Evolutionary conservation across 2,888 invertebrate species (phyloP).

Genomic region (Geophilus truncorum): DNA sequence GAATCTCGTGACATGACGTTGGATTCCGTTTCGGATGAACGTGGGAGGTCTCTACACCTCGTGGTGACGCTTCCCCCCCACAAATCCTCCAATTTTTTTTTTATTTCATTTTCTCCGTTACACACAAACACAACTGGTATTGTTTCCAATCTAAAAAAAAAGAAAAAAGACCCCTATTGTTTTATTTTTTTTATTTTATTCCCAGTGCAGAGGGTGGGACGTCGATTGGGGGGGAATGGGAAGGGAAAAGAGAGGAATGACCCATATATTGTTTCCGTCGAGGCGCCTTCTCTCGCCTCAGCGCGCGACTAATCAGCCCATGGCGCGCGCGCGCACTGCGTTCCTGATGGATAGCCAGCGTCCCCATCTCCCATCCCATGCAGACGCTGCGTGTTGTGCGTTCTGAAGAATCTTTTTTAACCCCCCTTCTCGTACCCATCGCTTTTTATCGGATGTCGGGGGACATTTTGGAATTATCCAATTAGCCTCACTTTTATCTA

Average conservation of each 20-base stretch:
- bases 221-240: background rate
- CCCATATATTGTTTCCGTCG: conserved; percentile 20
- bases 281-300: conserved; percentile 20
- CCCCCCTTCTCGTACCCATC: background rate
- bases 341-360: conserved; percentile 14
- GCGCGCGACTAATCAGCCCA: conserved; percentile 20
- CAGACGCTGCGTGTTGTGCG: background rate
- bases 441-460: conserved; percentile 12
- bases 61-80: background rate
- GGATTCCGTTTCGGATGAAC: conserved; percentile 20
- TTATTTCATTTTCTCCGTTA: background rate
- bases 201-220: background rate
- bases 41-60: conserved; percentile 11
- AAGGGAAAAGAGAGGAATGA: background rate
- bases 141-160: conserved; percentile 18
- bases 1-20: conserved; percentile 7
- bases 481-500: conserved; percentile 20
- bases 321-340: conserved; percentile 9
- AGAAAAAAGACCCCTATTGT: background rate
- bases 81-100: background rate
- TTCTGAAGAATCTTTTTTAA: conserved; percentile 11
- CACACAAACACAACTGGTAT: background rate
- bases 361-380: background rate
- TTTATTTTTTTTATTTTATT: background rate
- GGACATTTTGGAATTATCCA: conserved; percentile 20